Evolutionary conservation across 1,140 invertebrate genomes (phyloP).

Genomic region (Matsumurasca onukii): DNA sequence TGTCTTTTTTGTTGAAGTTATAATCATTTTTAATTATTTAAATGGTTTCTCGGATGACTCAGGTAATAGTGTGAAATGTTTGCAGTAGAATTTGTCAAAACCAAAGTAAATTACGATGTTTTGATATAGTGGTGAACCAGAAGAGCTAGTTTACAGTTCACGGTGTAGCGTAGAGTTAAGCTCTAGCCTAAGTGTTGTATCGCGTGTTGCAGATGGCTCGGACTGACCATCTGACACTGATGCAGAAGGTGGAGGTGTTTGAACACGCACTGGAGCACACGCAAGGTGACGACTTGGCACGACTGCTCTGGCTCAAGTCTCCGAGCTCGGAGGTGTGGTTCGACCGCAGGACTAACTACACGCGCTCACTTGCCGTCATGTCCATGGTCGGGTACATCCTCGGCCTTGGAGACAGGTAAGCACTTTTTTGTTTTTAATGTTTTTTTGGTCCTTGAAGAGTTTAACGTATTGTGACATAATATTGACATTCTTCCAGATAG

Average conservation of each 20-base stretch:
- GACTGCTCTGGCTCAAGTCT: constrained; percentile 95
- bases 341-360: constrained; percentile 97
- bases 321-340: constrained; percentile 99
- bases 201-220: constrained; percentile 84
- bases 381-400: constrained; percentile 93
- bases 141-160: too few species aligned
- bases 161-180: too few species aligned
- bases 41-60: too few species aligned
- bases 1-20: too few species aligned
- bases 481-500: not conserved
- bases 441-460: too few species aligned
- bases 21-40: too few species aligned
- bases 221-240: constrained; percentile 97
- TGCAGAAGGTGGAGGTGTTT: constrained; percentile 99
- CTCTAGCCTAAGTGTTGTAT: too few species aligned
- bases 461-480: not conserved
- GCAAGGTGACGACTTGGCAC: constrained; percentile 93
- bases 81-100: too few species aligned
- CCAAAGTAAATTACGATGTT: too few species aligned
- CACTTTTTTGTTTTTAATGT: too few species aligned
- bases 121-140: too few species aligned
- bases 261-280: constrained; percentile 84
- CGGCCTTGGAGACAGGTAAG: constrained; percentile 66
- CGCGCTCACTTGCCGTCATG: constrained; percentile 84
- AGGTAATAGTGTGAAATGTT: too few species aligned